Evolutionary conservation across 2,797 vertebrate species (phyloP), one percentile per base, ranked within the genome.

Genomic region (Thalassophryne amazonica): DNA sequence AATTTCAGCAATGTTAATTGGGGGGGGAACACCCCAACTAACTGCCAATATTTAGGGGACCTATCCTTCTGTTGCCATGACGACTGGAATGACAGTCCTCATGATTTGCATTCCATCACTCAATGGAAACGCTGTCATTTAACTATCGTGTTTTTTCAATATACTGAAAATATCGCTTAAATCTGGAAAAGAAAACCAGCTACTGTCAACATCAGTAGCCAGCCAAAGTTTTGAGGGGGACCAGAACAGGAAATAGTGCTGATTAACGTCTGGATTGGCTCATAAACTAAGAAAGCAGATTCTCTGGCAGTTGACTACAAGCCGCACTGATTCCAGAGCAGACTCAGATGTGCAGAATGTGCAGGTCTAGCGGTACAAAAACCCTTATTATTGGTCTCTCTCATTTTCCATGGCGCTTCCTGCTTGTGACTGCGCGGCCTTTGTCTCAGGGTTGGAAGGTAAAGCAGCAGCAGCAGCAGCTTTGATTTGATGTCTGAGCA

Each of bases 401-500:
- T 84, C 73, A 79, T 84, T 85, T 85, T 82, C 84, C 83, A 69
- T 65, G 25, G 46, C 32, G 32, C 50, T 80, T 81, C 58, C 69
- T 57, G 64, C 55, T 70, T 27, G 50, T 4, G 12, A 72, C 72
- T 60, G 43, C 17, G 34, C 34, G 33, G 60, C 42, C 24, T 69
- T 33, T 62, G 66, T 72, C 65, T 64, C 7, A 18, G 32, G 28
- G 47, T 68, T 71, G 28, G 23, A 65, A 64, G 72, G 46, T 61
- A 58, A 62, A 61, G 68, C 45, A 61, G 15, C 6, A 39, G 63
- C 76, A 61, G 68, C 45, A 61, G 55, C 11, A 39, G 63, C 76
- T 80, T 67, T 86, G 64, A 81, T 85, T 80, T 69, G 61, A 73
- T 51, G 76, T 56, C 64, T 56, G 71, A 70, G 65, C 60, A 53